phyloP scores from a whole-genome alignment of 2,113 vertebrate genomes.

The Malaclemys terrapin region DNA sequence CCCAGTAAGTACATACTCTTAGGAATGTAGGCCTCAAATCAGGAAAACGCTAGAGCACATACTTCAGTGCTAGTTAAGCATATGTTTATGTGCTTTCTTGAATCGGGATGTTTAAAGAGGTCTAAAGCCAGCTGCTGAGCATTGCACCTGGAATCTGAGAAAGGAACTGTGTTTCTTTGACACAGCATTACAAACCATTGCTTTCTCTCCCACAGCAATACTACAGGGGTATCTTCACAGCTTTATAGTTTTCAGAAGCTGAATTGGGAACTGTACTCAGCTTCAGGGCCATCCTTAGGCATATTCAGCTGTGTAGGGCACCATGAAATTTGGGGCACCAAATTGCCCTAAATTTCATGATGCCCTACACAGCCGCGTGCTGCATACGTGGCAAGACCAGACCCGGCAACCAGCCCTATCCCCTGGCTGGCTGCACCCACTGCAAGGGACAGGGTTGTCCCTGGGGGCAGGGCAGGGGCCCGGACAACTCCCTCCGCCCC shows the following conservation, averaged over 20 bases:
- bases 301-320: too few relatives aligned
- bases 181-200: fast-evolving
- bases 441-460: too few relatives aligned
- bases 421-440: too few relatives aligned
- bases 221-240: background rate
- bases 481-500: too few relatives aligned
- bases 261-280: background rate
- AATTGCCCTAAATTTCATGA: too few relatives aligned
- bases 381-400: too few relatives aligned
- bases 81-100: background rate
- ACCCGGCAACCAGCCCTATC: too few relatives aligned
- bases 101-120: fast-evolving
- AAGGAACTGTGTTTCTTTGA: background rate
- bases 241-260: background rate
- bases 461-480: too few relatives aligned
- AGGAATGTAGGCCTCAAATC: background rate
- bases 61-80: too few relatives aligned
- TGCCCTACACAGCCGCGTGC: too few relatives aligned
- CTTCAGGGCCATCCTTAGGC: too few relatives aligned
- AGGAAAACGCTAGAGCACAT: background rate
- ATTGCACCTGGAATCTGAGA: background rate
- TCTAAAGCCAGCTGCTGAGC: background rate
- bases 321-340: too few relatives aligned
- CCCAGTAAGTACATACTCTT: background rate
- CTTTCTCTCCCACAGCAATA: background rate